These are phyloP conservation scores for Laodelphax striatellus DNA, from an alignment of 1,140 invertebrate genomes.

Conservation along the genomic window DNA sequence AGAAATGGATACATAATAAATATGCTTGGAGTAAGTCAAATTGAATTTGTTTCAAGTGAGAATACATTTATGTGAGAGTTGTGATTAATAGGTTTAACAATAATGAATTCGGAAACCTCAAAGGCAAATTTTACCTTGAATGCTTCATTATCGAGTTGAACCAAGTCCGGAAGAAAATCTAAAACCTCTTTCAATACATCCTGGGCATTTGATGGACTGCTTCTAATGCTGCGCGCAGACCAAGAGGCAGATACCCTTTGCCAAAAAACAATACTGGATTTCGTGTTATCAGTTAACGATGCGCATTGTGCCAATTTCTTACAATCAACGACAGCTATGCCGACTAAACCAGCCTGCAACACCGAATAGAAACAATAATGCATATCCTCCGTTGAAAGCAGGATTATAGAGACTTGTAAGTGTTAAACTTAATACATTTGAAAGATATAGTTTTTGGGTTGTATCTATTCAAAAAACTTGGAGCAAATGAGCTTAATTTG, in stretches of 20 bases:
- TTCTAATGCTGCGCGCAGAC: conserved; percentile 24
- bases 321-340: conserved; percentile 40
- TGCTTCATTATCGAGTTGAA: conserved; percentile 34
- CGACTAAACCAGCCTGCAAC: conserved; percentile 40
- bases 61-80: too few species aligned
- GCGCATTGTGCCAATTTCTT: conserved; percentile 34
- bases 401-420: too few species aligned
- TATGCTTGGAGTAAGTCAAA: too few species aligned
- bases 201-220: conserved; percentile 32
- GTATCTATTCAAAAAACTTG: too few species aligned
- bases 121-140: conserved; percentile 33
- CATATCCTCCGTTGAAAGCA: too few species aligned
- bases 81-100: too few species aligned
- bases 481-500: too few species aligned
- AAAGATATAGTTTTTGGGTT: too few species aligned
- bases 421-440: too few species aligned
- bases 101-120: too few species aligned
- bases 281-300: conserved; percentile 29
- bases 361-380: conserved; percentile 9
- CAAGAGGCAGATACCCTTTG: conserved; percentile 15
- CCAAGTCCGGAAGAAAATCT: conserved; percentile 39
- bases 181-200: conserved; percentile 42
- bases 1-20: too few species aligned
- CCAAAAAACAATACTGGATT: conserved; percentile 38
- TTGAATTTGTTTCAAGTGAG: too few species aligned